Conservation (phyloP, 2,113 vertebrate species). For the Holacanthus passer region DNA sequence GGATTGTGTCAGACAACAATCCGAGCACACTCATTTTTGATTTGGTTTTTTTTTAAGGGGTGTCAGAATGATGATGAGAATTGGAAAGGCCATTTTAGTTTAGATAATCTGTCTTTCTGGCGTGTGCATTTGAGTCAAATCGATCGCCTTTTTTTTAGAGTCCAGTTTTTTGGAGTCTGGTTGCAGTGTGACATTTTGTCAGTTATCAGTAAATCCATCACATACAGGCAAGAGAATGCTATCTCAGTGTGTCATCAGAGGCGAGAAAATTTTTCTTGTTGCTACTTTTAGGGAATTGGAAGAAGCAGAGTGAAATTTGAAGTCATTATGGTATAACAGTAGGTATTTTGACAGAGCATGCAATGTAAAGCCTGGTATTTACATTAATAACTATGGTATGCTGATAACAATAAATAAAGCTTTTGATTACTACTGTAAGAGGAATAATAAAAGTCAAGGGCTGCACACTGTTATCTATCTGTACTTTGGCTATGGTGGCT, state of each 20-base stretch:
- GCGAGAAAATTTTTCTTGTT: background rate
- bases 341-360: background rate
- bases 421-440: background rate
- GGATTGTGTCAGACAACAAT: slow-evolving; percentile 62
- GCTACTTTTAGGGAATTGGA: background rate
- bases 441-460: background rate
- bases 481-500: background rate
- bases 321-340: background rate
- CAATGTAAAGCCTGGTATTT: background rate
- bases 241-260: slow-evolving; percentile 1
- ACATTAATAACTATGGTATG: background rate
- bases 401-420: background rate
- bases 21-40: slow-evolving; percentile 50
- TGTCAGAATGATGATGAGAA: slow-evolving; percentile 41
- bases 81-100: slow-evolving; percentile 46
- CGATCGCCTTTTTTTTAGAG: slow-evolving; percentile 49
- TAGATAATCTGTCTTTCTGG: slow-evolving; percentile 40
- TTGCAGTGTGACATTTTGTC: slow-evolving; percentile 51
- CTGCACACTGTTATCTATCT: background rate
- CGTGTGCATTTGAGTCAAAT: slow-evolving; percentile 40
- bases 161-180: slow-evolving; percentile 30
- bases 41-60: slow-evolving; percentile 47
- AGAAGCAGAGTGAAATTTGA: background rate
- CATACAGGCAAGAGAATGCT: background rate
- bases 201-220: slow-evolving; percentile 29